Percentiles rank a stretch among this genome's conserved stretches.
Evolutionary conservation across 2,888 invertebrate genomes (phyloP).

Genomic region (Stenoptilia bipunctidactyla): DNA sequence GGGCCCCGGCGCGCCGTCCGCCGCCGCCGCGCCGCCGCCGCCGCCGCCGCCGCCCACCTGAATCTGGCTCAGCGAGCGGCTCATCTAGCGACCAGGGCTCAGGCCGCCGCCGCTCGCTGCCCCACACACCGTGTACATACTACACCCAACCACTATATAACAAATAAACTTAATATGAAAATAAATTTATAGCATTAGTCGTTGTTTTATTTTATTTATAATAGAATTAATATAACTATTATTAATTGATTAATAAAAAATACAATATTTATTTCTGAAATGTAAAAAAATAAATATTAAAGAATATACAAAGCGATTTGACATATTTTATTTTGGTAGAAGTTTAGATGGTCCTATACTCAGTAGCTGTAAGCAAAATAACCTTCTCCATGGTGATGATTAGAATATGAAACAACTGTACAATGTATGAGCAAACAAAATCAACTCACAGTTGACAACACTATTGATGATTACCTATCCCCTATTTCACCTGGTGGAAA

Average conservation of each 20-base stretch:
- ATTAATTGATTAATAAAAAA: conserved; percentile 35
- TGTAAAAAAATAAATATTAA: conserved; percentile 1
- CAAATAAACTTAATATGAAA: too few species aligned
- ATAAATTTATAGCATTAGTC: conserved; percentile 23
- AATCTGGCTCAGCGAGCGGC: conserved; percentile 81
- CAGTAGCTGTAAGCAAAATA: too few species aligned
- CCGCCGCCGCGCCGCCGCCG: conserved; percentile 51
- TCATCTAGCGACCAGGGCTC: conserved; percentile 72
- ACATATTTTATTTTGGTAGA: too few species aligned
- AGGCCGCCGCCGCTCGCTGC: conserved; percentile 48
- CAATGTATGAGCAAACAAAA: too few species aligned
- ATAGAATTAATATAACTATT: conserved; percentile 33
- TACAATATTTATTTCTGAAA: conserved; percentile 25
- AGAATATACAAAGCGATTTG: too few species aligned
- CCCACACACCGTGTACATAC: conserved; percentile 1
- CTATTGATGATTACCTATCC: too few species aligned
- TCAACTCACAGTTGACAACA: too few species aligned
- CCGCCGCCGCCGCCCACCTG: conserved; percentile 64
- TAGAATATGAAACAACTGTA: too few species aligned
- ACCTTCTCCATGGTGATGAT: too few species aligned
- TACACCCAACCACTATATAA: too few species aligned
- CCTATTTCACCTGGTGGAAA: too few species aligned
- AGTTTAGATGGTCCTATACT: too few species aligned
- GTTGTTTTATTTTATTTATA: conserved; percentile 53
- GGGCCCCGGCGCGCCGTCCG: conserved; percentile 89